Base-by-base conservation (phyloP, 1,140 invertebrate species). In the Lineus longissimus region DNA sequence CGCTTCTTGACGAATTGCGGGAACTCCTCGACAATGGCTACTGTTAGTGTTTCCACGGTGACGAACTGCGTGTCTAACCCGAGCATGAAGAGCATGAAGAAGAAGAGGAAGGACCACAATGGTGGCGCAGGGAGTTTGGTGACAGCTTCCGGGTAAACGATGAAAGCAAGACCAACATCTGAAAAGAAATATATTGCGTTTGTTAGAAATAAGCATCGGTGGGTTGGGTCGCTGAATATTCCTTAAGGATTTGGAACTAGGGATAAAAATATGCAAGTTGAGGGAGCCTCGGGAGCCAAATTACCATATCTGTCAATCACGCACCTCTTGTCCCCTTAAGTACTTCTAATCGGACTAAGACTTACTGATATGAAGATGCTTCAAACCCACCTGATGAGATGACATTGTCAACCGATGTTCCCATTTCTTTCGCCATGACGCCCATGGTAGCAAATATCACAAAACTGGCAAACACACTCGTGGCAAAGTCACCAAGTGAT, bases 391-490 rank as follows among this genome's bases (percentile, higher is more conserved):
- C 93, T 78, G 92, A 94, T 56, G 89, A 89, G 31, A 92, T 93
- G 0, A 96, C 95, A 79, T 97, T 93, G 47, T 88, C 90, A 0
- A 98, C 92, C 0, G 91, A 90, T 74, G 91, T 88, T 71, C 92
- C 88, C 75, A 94, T 92, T 71, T 63, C 75, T 61, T 82, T 71
- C 0, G 95, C 94, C 94, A 98, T 97, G 79, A 95, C 97, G 6
- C 95, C 95, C 45, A 98, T 90, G 1, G 98, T 94, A 0, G 95
- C 96, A 82, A 98, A 98, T 71, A 98, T 97, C 2, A 97, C 95
- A 76, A 98, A 96, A 13, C 95, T 95, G 64, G 95, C 94, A 80
- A 97, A 96, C 88, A 98, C 92, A 72, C 92, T 95, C 0, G 95
- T 98, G 69, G 91, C 92, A 6, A 92, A 94, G 80, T 98, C 97